phyloP scores from a whole-genome alignment of 2,113 vertebrate species.

The Caracal caracal region DNA sequence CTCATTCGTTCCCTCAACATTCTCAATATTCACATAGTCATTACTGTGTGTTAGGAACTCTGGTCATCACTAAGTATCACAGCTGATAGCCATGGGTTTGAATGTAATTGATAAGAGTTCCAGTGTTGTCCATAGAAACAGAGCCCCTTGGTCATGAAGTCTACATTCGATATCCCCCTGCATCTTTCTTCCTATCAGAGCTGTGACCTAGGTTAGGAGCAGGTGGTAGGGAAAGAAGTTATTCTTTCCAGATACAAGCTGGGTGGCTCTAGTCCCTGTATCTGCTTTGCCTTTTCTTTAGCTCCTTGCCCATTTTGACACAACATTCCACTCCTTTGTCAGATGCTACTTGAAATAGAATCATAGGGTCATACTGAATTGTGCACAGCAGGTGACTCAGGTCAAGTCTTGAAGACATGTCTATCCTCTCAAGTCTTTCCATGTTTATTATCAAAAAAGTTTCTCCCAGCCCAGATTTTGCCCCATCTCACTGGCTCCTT shows the following conservation, averaged over 20 bases:
- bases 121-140: background rate
- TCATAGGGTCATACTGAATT: background rate
- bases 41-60: background rate
- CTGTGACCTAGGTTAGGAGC: background rate
- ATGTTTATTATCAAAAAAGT: background rate
- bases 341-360: slow-evolving; percentile 25
- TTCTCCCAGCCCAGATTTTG: background rate
- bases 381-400: background rate
- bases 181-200: background rate
- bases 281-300: background rate
- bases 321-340: background rate
- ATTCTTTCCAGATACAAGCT: slow-evolving; percentile 9
- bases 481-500: background rate
- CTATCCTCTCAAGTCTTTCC: background rate
- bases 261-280: background rate
- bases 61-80: background rate
- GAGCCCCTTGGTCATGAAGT: background rate
- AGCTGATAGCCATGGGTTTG: background rate
- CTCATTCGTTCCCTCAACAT: background rate
- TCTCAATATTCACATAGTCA: background rate
- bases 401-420: background rate
- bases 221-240: background rate
- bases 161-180: background rate
- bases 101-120: background rate
- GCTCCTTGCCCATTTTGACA: background rate